Percentiles rank a stretch among this genome's conserved stretches.
These are phyloP conservation scores for Heterodera carotae DNA, from an alignment of 1,140 invertebrate genomes.

Conservation along the genomic window DNA sequence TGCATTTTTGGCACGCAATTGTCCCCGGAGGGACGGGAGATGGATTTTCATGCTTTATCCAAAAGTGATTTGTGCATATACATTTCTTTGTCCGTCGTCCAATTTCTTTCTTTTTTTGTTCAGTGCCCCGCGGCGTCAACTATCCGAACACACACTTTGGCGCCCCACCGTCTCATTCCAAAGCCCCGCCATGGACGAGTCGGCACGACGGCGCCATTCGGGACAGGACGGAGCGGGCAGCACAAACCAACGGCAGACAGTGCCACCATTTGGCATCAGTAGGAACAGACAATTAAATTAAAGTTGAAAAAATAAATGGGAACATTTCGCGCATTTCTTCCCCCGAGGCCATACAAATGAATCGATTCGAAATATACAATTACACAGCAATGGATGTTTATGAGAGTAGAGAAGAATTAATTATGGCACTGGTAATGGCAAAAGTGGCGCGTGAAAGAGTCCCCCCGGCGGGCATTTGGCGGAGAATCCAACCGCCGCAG, in stretches of 20 bases:
- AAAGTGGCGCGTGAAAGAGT: not conserved
- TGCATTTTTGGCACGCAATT: not conserved
- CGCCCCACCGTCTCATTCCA: slow-evolving; percentile 8
- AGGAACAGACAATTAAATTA: not conserved
- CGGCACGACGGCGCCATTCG: not conserved
- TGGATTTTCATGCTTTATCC: not conserved
- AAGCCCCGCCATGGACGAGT: not conserved
- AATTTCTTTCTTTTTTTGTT: not conserved
- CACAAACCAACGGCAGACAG: too few relatives aligned
- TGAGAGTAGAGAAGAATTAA: not conserved
- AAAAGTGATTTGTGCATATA: too few relatives aligned
- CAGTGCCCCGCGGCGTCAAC: slow-evolving; percentile 11
- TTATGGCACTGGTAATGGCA: not conserved
- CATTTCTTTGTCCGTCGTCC: not conserved
- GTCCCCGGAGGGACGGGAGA: not conserved
- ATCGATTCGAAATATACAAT: not conserved
- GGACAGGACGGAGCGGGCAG: not conserved
- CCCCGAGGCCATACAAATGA: not conserved
- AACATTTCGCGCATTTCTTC: too few relatives aligned
- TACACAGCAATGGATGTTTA: not conserved
- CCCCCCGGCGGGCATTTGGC: not conserved
- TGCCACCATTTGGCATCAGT: not conserved
- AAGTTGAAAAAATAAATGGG: too few relatives aligned
- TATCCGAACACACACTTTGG: slow-evolving; percentile 10
- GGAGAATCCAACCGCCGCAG: not conserved